Evolutionary conservation across 2,888 invertebrate genomes (phyloP), one percentile per base, ranked within the genome.

Genomic region (Subacronicta megacephala): DNA sequence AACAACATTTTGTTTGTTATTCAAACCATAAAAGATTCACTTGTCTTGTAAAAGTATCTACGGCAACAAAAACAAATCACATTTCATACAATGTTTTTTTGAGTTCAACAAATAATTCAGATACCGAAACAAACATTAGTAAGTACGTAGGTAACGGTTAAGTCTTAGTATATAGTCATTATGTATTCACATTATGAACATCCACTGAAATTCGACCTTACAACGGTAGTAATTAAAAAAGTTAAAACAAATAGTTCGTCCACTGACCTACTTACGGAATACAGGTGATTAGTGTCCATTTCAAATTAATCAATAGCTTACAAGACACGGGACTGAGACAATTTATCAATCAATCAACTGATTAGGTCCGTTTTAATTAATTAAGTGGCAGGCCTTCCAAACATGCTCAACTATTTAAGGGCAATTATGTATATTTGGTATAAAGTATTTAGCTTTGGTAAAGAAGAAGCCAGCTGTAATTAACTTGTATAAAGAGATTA

Each of bases 321-420:
- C 56, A 63, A 45, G 46, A 35, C 29, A 40, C 43, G 18, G 51
- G 46, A 31, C 18, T 31, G n/a, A 31, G 31, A n/a, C 31, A 31
- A 58, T 51, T 75, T 49, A 56, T 58, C 52, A 57, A 69, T 67
- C 54, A 70, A 70, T 60, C 57, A 54, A 44, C 50, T 67, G 45
- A 67, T 75, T 59, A 54, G 50, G 59, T 59, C 58, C 29, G 42
- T 54, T 59, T n/a, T 52, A 59, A 61, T 61, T 59, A 65, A 62
- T 71, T 59, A 66, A 57, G 52, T 35, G 26, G 43, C 23, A 37
- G 42, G 16, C 42, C 42, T 62, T 44, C 31, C 12, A 9, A 50
- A 23, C 20, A n/a, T 18, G 17, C 33, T 1, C 7, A 18, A 16
- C 44, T 63, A 49, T 62, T 69, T 51, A 33, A 12, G 17, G 9